Evolutionary conservation across 2,888 invertebrate species (phyloP).

Genomic region (Hedychridium roseum): DNA sequence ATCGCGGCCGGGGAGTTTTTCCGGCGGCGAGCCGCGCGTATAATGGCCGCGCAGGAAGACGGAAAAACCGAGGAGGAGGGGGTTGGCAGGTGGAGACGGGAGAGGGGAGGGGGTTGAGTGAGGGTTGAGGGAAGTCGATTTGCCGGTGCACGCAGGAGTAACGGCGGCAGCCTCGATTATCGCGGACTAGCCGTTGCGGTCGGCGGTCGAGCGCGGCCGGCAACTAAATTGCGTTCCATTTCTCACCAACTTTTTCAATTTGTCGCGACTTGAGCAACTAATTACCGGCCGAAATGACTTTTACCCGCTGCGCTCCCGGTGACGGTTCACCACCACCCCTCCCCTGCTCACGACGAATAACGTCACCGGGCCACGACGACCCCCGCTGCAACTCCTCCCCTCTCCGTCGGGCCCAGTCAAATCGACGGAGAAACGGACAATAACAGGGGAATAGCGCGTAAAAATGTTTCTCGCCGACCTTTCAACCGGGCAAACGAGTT

Average conservation of each 20-base stretch:
- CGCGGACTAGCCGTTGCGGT: conserved; percentile 24
- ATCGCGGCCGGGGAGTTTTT: conserved; percentile 27
- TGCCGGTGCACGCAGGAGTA: conserved; percentile 20
- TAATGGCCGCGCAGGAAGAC: conserved; percentile 6
- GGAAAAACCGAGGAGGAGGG: background rate
- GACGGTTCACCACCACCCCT: background rate
- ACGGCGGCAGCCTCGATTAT: conserved; percentile 28
- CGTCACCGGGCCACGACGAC: conserved; percentile 1
- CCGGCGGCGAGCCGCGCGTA: conserved; percentile 7
- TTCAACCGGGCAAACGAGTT: too few relatives aligned
- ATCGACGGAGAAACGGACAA: too few relatives aligned
- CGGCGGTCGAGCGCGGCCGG: conserved; percentile 29
- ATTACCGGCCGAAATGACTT: conserved; percentile 58
- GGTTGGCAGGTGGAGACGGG: conserved; percentile 8
- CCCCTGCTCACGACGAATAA: conserved; percentile 6
- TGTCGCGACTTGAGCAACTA: conserved; percentile 57
- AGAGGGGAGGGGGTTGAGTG: conserved; percentile 13
- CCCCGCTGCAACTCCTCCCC: conserved; percentile 9
- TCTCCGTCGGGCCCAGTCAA: too few relatives aligned
- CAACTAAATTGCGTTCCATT: conserved; percentile 57
- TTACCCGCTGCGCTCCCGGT: conserved; percentile 33
- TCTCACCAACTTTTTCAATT: conserved; percentile 61
- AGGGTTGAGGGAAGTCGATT: conserved; percentile 34
- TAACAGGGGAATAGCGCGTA: too few relatives aligned
- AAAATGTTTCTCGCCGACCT: too few relatives aligned